Conservation (phyloP, 2,888 invertebrate species). For the Schizaphis graminum region DNA sequence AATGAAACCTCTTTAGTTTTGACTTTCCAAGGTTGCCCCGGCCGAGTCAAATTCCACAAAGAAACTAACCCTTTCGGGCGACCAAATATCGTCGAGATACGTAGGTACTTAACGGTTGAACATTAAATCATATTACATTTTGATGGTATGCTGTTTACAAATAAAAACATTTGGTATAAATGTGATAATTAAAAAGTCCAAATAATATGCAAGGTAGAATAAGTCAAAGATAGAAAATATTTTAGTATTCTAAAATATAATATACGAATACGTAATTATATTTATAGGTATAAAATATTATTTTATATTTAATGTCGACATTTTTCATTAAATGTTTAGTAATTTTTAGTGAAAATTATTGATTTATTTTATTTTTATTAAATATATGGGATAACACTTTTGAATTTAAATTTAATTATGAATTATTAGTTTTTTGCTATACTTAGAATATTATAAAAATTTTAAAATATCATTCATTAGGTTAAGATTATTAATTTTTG, state of each 20-base stretch:
- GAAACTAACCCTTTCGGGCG: constrained; percentile 47
- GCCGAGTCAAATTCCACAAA: constrained; percentile 55
- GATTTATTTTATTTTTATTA: background rate
- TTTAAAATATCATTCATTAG: background rate
- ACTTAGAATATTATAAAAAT: background rate
- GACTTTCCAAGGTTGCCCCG: constrained; percentile 11
- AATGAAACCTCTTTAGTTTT: constrained; percentile 58
- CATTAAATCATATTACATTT: constrained; percentile 20
- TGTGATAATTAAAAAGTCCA: background rate
- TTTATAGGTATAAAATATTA: background rate
- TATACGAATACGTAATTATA: background rate
- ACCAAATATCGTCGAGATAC: background rate
- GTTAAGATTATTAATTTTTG: background rate
- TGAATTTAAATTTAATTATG: background rate
- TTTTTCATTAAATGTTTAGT: background rate
- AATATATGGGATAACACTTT: too few species aligned
- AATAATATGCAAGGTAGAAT: background rate
- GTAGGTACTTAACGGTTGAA: background rate
- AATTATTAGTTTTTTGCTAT: background rate
- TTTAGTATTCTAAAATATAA: background rate
- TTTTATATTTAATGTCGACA: background rate
- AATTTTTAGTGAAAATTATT: background rate
- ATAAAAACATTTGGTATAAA: background rate
- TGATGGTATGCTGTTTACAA: background rate
- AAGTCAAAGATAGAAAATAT: background rate